phyloP scores from a whole-genome alignment of 2,888 invertebrate species.

The Netelia melanura region DNA sequence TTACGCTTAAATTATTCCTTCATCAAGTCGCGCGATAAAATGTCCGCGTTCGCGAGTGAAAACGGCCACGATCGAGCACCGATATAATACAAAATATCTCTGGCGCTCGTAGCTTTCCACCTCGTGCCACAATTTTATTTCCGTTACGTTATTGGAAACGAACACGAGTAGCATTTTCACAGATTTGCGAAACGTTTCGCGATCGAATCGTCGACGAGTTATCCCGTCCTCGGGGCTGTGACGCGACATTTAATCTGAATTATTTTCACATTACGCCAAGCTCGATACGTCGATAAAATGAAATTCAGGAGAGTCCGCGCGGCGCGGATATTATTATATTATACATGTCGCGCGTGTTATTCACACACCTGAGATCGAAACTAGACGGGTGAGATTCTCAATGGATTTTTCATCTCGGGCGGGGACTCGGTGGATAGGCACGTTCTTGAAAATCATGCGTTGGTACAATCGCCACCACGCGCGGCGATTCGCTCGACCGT shows the following conservation, averaged over 20 bases:
- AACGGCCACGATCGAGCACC: background rate
- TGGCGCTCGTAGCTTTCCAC: background rate
- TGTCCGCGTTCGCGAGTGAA: background rate
- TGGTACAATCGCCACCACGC: background rate
- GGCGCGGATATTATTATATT: background rate
- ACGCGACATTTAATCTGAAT: conserved; percentile 12
- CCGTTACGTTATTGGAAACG: background rate
- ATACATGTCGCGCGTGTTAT: background rate
- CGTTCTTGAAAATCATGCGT: conserved; percentile 35
- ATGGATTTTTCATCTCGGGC: background rate
- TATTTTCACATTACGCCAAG: conserved; percentile 5
- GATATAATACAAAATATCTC: background rate
- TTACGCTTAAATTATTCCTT: background rate
- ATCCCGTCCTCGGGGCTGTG: background rate
- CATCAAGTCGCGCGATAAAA: background rate
- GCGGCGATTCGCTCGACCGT: conserved; percentile 12
- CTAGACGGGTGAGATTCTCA: background rate
- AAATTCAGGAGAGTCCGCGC: background rate
- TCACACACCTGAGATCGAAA: conserved; percentile 6
- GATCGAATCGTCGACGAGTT: conserved; percentile 4
- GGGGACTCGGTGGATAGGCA: conserved; percentile 8
- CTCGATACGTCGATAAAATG: background rate
- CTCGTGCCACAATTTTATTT: background rate
- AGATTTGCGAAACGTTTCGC: background rate
- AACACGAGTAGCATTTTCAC: background rate